Conservation (phyloP, 2,797 vertebrate species). For the Acropternis orthonyx region DNA sequence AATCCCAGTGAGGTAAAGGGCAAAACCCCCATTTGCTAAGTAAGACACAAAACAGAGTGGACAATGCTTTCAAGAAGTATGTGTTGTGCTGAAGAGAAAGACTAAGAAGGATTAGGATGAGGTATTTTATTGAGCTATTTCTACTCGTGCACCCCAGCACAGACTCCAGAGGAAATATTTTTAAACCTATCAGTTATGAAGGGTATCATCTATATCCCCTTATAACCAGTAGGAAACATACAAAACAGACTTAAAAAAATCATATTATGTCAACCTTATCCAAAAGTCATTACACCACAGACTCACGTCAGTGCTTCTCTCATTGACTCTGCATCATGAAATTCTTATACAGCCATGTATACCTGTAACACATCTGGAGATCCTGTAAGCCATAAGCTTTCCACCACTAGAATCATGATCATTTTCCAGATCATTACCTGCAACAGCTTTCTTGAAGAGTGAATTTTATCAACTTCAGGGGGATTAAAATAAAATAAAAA, state of each 20-base stretch:
- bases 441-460: background rate
- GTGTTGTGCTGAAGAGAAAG: background rate
- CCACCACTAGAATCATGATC: background rate
- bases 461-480: background rate
- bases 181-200: background rate
- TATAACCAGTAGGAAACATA: background rate
- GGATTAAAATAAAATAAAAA: background rate
- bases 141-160: background rate
- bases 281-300: background rate
- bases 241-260: background rate
- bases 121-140: background rate
- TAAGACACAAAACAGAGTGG: background rate
- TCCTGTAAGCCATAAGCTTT: background rate
- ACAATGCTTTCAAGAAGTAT: background rate
- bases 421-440: background rate
- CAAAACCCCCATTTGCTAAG: background rate
- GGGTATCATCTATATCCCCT: background rate
- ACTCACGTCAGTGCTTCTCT: background rate
- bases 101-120: background rate
- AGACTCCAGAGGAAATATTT: background rate
- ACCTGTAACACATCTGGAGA: background rate
- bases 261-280: background rate
- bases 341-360: background rate
- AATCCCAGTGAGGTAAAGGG: background rate
- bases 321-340: background rate